Evolutionary conservation across 1,140 invertebrate genomes (phyloP), one percentile per base, ranked within the genome.

Genomic region (Drosophila sucinea): DNA sequence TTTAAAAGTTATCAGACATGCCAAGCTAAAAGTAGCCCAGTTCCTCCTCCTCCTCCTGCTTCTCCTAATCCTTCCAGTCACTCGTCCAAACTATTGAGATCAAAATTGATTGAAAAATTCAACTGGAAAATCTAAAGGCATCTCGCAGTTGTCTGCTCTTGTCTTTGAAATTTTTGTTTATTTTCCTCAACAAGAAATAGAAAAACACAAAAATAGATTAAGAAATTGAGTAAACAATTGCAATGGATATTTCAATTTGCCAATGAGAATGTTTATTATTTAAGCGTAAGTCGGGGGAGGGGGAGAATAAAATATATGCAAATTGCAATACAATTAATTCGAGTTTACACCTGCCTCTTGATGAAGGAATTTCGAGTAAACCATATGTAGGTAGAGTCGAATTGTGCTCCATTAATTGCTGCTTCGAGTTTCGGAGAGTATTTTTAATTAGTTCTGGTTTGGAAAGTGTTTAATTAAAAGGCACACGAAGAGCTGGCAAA

Each of bases 381-480:
- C 7, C 44, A 51, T 51, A 51, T 51, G 44, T 3, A 51, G 3
- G 10, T 17, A 2, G 7, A 25, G 17, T 51, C 2, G 7, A 51
- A 8, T 4, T 8, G 5, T 47, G 56, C 63, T 65, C 54, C 58
- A 57, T 33, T 57, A 17, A 35, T 30, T 55, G 54, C 1, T 55
- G 32, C 27, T 51, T 17, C 54, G 60, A 47, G 54, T 73, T 66
- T 64, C 74, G 54, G 47, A 38, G 33, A 55, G 44, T 38, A 58
- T 76, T 73, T 73, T 84, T 73, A 79, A 77, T 84, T 84, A 35
- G 56, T 60, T 66, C 71, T 63, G 38, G 41, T 56, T 61, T 67
- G 68, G 51, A 67, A 33, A 66, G 60, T 47, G 64, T 89, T 89
- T 89, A 89, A 89, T 89, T 89, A 89, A 89, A 84, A 27, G 68